Base-by-base conservation (phyloP, 2,888 invertebrate genomes). In the Unio pictorum region DNA sequence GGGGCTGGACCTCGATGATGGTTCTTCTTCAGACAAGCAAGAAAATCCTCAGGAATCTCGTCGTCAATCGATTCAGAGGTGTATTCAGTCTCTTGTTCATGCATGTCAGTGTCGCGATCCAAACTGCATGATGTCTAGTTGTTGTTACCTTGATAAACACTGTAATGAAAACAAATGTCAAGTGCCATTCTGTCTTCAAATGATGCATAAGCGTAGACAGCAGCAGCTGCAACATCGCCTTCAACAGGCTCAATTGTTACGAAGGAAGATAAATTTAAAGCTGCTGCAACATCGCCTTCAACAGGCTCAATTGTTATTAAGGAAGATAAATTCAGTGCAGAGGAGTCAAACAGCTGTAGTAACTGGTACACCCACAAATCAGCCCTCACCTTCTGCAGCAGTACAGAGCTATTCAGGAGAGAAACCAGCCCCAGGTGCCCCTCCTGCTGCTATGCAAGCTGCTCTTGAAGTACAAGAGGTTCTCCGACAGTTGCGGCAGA, bases 81-180 rank as follows among this genome's bases (percentile, higher is more conserved):
- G 97, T 91, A 98, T 98, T 86, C 94, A 94, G 84, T 96, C 96
- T 63, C 92, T 98, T 92, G 95, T 99, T 84, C 97, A 99, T 92
- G 96, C 99, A 76, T 96, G 98, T 91, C 96, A 97, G 90, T 98
- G 98, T 90, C 94, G 98, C 89, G 99, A 99, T 92, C 99, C 99
- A 77, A 99, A 99, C 92, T 99, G 99, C 91, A 94, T 98, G 74
- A 92, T 98, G 83, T 96, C 97, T 30, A 97, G 97, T 84, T 99
- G 99, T 90, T 99, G 98, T 91, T 99, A 98, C 91, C 99, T 99
- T 91, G 99, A 99, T 63, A 99, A 99, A 91, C 97, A 98, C 92
- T 99, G 99, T 92, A 91, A 91, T 81, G 92, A 92, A 84, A 94
- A 94, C 76, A 98, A 98, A 91, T 99, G 98, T 92, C 95, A 95